Percentiles rank a stretch among this genome's conserved stretches.
phyloP scores from a whole-genome alignment of 2,113 vertebrate species.

The Amphilophus citrinellus region DNA sequence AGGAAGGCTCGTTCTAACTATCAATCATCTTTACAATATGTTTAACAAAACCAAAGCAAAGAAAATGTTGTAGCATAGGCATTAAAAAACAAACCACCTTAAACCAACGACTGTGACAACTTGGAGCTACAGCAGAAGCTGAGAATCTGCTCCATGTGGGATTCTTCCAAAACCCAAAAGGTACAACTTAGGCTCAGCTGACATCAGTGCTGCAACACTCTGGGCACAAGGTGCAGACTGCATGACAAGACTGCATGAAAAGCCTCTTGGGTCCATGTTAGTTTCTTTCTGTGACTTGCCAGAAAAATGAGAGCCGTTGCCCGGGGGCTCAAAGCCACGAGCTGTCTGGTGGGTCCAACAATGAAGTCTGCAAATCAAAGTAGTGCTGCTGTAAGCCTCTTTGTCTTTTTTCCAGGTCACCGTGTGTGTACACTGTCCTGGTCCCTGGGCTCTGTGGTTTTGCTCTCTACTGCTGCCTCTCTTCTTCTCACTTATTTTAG shows the following conservation, averaged over 20 bases:
- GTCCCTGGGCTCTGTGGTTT: neutral
- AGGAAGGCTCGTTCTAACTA: neutral
- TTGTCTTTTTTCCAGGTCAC: neutral
- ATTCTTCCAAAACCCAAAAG: constrained; percentile 7
- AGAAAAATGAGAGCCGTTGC: constrained; percentile 26
- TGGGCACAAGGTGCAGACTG: neutral
- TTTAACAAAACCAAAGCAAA: neutral
- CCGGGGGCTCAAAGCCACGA: neutral
- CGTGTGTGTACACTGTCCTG: neutral
- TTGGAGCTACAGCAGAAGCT: neutral
- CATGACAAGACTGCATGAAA: neutral
- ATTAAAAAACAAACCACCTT: neutral
- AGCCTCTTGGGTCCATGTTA: constrained; percentile 26
- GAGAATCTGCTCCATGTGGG: constrained; percentile 10
- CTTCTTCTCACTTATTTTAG: neutral
- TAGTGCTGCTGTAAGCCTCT: neutral
- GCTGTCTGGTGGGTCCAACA: constrained; percentile 6
- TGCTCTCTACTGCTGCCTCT: neutral
- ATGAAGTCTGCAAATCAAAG: constrained; percentile 33
- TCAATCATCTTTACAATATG: neutral
- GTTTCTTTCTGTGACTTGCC: neutral
- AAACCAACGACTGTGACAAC: neutral
- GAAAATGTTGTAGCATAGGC: neutral
- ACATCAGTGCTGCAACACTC: neutral
- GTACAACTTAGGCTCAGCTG: constrained; percentile 15